Conservation (phyloP, 2,888 invertebrate genomes). For the Dryadula phaetusa region DNA sequence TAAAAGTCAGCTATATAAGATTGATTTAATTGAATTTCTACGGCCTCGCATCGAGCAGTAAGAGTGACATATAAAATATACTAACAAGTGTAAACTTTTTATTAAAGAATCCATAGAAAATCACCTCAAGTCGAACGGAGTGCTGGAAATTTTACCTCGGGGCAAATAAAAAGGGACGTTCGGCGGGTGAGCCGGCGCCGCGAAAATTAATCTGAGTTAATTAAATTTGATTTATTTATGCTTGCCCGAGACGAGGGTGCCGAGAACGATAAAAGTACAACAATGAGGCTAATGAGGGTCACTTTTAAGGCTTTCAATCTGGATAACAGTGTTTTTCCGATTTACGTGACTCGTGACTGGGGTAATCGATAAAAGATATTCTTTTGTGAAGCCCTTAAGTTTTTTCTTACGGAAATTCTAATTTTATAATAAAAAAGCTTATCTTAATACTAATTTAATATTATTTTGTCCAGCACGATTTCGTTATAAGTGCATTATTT, state of each 20-base stretch:
- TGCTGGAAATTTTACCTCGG: constrained; percentile 67
- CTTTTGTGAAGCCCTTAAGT: constrained; percentile 53
- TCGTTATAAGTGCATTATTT: background rate
- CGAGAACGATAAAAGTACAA: constrained; percentile 78
- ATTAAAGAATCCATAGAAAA: constrained; percentile 79
- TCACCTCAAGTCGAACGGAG: constrained; percentile 60
- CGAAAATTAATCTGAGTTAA: constrained; percentile 84
- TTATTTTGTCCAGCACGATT: background rate
- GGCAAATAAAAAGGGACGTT: constrained; percentile 78
- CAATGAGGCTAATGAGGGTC: constrained; percentile 80
- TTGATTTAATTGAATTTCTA: constrained; percentile 65
- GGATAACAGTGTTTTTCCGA: constrained; percentile 76
- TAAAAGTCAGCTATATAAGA: constrained; percentile 65
- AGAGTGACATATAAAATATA: constrained; percentile 69
- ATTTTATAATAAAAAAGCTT: constrained; percentile 17
- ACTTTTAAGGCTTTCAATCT: constrained; percentile 75
- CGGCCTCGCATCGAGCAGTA: constrained; percentile 61
- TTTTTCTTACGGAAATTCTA: constrained; percentile 17
- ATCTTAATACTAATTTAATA: constrained; percentile 1
- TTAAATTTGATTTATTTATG: constrained; percentile 85
- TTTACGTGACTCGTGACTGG: constrained; percentile 67
- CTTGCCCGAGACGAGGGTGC: constrained; percentile 60
- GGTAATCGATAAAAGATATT: constrained; percentile 60
- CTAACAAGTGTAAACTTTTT: constrained; percentile 77
- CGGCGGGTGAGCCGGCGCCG: constrained; percentile 63